Percentiles rank a stretch among this genome's conserved stretches.
phyloP scores from a whole-genome alignment of 2,113 vertebrate species.

The Poecilia latipinna region DNA sequence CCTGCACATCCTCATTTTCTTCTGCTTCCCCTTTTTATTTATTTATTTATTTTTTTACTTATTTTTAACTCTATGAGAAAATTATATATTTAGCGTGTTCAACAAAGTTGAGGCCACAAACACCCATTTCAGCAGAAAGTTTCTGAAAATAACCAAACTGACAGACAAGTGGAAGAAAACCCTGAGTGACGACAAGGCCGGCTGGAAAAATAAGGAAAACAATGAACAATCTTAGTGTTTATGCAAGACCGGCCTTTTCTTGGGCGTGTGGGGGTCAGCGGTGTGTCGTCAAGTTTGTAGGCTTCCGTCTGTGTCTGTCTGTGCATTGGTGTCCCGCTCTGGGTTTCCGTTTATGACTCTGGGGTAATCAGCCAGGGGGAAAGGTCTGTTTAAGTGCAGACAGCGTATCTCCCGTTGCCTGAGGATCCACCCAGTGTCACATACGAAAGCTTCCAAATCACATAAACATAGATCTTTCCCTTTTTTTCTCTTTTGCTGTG shows the following conservation, averaged over 20 bases:
- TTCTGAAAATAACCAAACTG: constrained; percentile 48
- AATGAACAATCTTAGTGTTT: constrained; percentile 70
- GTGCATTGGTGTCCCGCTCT: constrained; percentile 16
- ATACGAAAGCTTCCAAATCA: constrained; percentile 29
- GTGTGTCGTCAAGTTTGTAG: constrained; percentile 48
- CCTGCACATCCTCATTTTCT: constrained; percentile 51
- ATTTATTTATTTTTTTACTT: constrained; percentile 27
- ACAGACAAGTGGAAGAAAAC: constrained; percentile 61
- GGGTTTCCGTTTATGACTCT: constrained; percentile 64
- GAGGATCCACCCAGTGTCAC: constrained; percentile 55
- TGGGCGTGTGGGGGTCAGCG: constrained; percentile 57
- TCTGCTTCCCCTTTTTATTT: constrained; percentile 18
- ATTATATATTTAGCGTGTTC: constrained; percentile 56
- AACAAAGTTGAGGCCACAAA: constrained; percentile 24
- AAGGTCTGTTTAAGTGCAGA: constrained; percentile 67
- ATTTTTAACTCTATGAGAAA: constrained; percentile 51
- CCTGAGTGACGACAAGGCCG: constrained; percentile 22
- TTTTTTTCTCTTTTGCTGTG: constrained; percentile 1
- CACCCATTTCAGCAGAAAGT: constrained; percentile 43
- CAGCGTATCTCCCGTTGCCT: constrained; percentile 60
- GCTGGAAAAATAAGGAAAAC: constrained; percentile 54
- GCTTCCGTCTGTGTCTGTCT: constrained; percentile 7
- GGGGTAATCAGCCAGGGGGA: constrained; percentile 71
- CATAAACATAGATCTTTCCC: constrained; percentile 16
- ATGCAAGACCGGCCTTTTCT: constrained; percentile 61